Conservation (phyloP, 2,888 invertebrate species). For the Lydus trimaculatus region DNA sequence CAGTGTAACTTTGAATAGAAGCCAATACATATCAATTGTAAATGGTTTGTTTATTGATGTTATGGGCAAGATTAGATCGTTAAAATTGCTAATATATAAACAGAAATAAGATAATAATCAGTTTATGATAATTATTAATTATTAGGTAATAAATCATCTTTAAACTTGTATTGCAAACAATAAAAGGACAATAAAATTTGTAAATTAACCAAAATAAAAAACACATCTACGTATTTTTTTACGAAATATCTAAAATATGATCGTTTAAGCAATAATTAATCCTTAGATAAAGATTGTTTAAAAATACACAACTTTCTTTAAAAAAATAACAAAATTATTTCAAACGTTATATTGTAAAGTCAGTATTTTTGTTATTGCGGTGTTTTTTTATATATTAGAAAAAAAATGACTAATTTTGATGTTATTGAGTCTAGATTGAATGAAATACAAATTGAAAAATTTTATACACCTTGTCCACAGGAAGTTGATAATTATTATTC, state of each 20-base stretch:
- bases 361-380: neutral
- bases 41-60: neutral
- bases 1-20: neutral
- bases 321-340: neutral
- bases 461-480: neutral
- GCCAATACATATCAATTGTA: too few species aligned
- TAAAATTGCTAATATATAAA: neutral
- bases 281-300: neutral
- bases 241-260: neutral
- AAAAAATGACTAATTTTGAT: neutral
- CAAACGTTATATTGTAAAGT: neutral
- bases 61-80: neutral
- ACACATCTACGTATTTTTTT: neutral
- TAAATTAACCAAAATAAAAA: neutral
- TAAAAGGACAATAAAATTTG: neutral
- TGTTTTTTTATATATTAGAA: neutral
- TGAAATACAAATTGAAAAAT: neutral
- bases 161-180: neutral
- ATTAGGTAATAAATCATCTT: neutral
- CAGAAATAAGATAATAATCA: neutral
- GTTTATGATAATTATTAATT: neutral
- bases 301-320: neutral
- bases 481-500: neutral
- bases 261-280: neutral
- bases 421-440: neutral